Evolutionary conservation across 1,140 invertebrate species (phyloP), one percentile per base, ranked within the genome.

Genomic region (Neodiprion virginianus): DNA sequence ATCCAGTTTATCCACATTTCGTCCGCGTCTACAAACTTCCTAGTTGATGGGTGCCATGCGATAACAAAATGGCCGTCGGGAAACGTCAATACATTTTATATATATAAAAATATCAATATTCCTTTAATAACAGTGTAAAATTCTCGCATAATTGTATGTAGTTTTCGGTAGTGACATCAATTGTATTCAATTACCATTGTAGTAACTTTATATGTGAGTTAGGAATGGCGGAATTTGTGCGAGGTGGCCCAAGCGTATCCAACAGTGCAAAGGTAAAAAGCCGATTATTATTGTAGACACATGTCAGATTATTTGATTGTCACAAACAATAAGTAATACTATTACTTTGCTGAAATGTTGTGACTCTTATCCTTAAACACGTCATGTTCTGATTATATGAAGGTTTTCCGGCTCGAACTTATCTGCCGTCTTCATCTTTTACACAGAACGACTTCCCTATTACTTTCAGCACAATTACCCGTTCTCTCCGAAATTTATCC

Each of bases 201-300:
- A 49, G 67, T 77, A 73, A 74, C 75, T 74, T 73, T 68, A 79
- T 77, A 78, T 76, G 72, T 71, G 79, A 79, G 79, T 53, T 72
- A 73, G 82, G 79, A 83, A 91, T 91, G 90, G 90, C 90, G 80
- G 90, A 91, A 84, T 91, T 91, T 79, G 89, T 91, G 67, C 86
- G 90, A 76, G 90, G 90, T 78, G 89, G 89, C 71, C 88, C 89
- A 61, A 90, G 89, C 75, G 86, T 90, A 68, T 88, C 83, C 71
- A 89, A 83, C 79, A 89, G 78, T 83, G 80, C 84, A 75, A 90
- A 91, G 87, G 89, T 88, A 86, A 47, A 75, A 77, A 72, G 69
- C 23, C 28, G 28, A 40, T 40, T 40, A 40, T 40, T 40, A 40
- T 5, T 40, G 28, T 40, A 40, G 81, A 67, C 86, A 84, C 81